phyloP scores from a whole-genome alignment of 2,113 vertebrate species.

The Gallinago jamesoni region DNA sequence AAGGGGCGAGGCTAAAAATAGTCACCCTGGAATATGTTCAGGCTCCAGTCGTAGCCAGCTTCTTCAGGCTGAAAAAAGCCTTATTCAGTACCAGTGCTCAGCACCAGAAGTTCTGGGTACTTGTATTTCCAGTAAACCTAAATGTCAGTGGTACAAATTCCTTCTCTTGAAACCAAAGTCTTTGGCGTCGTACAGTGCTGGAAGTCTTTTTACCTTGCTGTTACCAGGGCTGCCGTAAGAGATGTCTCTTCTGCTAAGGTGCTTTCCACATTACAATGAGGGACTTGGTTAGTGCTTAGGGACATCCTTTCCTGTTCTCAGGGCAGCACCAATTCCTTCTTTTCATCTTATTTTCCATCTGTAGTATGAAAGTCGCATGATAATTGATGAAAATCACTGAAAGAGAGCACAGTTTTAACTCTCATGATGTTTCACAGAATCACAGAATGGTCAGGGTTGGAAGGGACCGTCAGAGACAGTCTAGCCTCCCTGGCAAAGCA shows the following conservation, averaged over 20 bases:
- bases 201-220: neutral
- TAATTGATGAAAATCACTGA: neutral
- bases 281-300: neutral
- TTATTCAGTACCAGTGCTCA: neutral
- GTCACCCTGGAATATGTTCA: neutral
- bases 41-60: neutral
- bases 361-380: neutral
- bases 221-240: neutral
- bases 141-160: neutral
- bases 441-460: neutral
- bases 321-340: neutral
- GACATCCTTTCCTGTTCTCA: neutral
- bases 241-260: neutral
- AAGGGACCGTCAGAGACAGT: neutral
- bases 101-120: neutral
- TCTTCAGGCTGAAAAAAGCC: neutral
- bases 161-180: neutral
- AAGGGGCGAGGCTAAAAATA: conserved; percentile 38
- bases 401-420: neutral
- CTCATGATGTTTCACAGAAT: neutral
- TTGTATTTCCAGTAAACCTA: neutral
- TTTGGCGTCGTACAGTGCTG: accelerated
- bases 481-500: neutral
- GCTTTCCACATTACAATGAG: neutral
- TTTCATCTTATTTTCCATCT: neutral